Percentiles rank a stretch among this genome's conserved stretches.
phyloP scores from a whole-genome alignment of 2,113 vertebrate genomes.

The Otolemur garnettii region DNA sequence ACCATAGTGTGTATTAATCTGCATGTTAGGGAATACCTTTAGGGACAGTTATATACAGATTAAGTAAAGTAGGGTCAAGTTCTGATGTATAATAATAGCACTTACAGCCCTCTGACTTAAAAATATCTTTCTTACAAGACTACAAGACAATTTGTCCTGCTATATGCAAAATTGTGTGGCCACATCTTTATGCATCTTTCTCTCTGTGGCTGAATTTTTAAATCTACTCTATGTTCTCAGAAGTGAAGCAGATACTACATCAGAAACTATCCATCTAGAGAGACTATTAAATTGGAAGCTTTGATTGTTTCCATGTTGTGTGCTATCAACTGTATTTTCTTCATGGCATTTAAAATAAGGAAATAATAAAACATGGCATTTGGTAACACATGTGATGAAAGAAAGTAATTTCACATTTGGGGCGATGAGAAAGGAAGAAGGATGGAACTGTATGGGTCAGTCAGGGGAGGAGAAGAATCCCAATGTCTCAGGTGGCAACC shows the following conservation, averaged over 20 bases:
- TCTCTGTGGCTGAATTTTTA: background rate
- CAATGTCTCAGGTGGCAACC: background rate
- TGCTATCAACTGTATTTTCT: background rate
- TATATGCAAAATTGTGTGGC: background rate
- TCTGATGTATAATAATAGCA: background rate
- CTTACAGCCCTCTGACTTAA: background rate
- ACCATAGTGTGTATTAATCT: background rate
- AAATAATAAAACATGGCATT: background rate
- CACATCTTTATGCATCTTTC: background rate
- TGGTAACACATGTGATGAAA: background rate
- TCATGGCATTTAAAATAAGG: background rate
- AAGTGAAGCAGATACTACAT: background rate
- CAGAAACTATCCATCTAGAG: background rate
- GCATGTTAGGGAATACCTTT: background rate
- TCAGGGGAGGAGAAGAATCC: background rate
- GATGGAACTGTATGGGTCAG: background rate
- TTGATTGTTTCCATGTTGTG: background rate
- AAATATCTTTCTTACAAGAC: background rate
- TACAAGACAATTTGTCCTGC: background rate
- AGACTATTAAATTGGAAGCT: background rate
- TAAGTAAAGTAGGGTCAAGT: background rate
- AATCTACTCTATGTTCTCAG: conserved; percentile 2
- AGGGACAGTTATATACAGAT: background rate
- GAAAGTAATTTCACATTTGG: background rate
- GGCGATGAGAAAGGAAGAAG: background rate